A percentile compares a stretch with the other conserved stretches of the same genome.
Evolutionary conservation across 2,113 vertebrate genomes (phyloP).

Genomic region (Haemorhous mexicanus): DNA sequence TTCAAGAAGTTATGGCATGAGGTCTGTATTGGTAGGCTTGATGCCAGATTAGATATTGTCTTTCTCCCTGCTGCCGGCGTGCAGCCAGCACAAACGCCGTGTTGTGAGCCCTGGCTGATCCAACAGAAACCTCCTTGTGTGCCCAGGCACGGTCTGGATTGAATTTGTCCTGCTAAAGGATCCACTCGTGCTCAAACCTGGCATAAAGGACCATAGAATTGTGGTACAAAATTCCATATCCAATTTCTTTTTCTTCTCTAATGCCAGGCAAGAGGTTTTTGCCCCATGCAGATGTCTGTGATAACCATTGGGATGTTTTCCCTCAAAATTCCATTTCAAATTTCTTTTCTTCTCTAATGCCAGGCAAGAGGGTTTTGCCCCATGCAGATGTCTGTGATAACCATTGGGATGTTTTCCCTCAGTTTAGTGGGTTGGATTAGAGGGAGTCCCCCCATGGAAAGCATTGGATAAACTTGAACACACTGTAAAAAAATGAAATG

Average conservation of each 20-base stretch:
- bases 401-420: not conserved
- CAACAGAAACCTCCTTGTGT: conserved; percentile 32
- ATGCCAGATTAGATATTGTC: conserved; percentile 40
- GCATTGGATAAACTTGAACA: not conserved
- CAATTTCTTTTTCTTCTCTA: not conserved
- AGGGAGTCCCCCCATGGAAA: not conserved
- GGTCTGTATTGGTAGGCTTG: conserved; percentile 25
- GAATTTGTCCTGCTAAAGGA: conserved; percentile 7
- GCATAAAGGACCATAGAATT: not conserved
- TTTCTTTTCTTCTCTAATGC: not conserved
- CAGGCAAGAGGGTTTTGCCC: too few relatives aligned
- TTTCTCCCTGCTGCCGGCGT: not conserved
- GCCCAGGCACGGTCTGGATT: conserved; percentile 24
- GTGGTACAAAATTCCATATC: not conserved
- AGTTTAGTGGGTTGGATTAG: not conserved
- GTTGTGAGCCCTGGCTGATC: not conserved
- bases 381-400: fast-evolving
- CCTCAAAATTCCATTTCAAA: not conserved
- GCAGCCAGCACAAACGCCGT: not conserved
- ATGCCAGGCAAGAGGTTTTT: not conserved
- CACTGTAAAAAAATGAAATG: not conserved
- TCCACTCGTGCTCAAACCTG: not conserved
- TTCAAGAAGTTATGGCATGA: not conserved
- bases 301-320: not conserved
- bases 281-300: fast-evolving